Base-by-base conservation (phyloP, 2,113 vertebrate species). In the Zosterops borbonicus region DNA sequence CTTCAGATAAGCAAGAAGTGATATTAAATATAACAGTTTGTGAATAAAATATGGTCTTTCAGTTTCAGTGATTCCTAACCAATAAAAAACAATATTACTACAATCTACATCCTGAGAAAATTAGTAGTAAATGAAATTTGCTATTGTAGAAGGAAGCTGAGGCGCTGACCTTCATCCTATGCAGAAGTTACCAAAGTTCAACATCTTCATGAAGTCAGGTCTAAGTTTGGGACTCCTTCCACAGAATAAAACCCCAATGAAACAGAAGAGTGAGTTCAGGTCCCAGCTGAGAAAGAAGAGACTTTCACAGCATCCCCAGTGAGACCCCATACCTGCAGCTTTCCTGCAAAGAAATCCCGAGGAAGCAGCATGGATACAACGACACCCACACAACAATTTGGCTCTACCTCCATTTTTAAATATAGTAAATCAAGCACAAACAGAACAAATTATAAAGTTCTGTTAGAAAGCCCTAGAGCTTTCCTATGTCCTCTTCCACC, bases 381-480 rank as follows among this genome's bases (percentile, higher is more conserved):
- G 50, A 41, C 13, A 31, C 18, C 18, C 24, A n/a, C 0, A 1
- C 0, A 4, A 82, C 27, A 59, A 33, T n/a, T 25, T 37, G 14
- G 2, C 8, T 84, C 68, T 33, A 31, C 18, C 22, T 47, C 41
- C 1, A 1, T 52, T 62, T 87, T 50, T 22, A 62, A 67, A 46
- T 16, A 56, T 4, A 52, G 9, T 28, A 75, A 52, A 42, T 27
- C n/a, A 64, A 68, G 44, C 19, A 83, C 46, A 78, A 76, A 65
- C 4, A 15, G 42, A 76, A 41, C 22, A 23, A 60, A 77, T 14
- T 1, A 27, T 4, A 35, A 49, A 69, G 50, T 46, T 50, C n/a
- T 53, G 5, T 70, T 4, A 62, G 29, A 13, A 74, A 92, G 44
- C 35, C 52, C 28, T 19, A 29, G 55, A 70, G 44, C 29, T 29